These are phyloP conservation scores for Molothrus aeneus DNA, from an alignment of 2,797 vertebrate species.

Conservation along the genomic window DNA sequence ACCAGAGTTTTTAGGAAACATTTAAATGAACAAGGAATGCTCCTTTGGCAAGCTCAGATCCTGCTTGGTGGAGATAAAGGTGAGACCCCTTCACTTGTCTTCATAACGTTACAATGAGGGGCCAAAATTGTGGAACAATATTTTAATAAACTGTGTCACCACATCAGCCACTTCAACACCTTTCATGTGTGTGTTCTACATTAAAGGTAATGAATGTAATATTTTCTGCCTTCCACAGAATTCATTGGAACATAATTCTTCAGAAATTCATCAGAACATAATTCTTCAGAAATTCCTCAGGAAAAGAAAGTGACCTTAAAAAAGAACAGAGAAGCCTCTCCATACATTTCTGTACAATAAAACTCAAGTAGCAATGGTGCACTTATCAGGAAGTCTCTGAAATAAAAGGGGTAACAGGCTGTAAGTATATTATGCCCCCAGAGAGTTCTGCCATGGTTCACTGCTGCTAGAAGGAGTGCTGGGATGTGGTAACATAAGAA, in stretches of 20 bases:
- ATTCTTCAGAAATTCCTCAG: neutral
- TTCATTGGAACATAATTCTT: neutral
- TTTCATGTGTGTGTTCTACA: neutral
- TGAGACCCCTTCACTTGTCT: neutral
- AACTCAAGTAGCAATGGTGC: neutral
- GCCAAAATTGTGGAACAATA: neutral
- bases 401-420: neutral
- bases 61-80: neutral
- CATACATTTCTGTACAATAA: neutral
- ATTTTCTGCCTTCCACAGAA: neutral
- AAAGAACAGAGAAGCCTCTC: neutral
- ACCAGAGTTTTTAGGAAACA: neutral
- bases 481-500: neutral
- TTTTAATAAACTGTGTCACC: neutral
- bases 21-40: neutral
- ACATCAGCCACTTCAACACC: neutral
- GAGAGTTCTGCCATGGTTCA: neutral
- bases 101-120: neutral
- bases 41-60: neutral
- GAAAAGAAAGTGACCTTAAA: neutral
- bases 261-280: neutral
- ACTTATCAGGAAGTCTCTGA: neutral
- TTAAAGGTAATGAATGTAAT: neutral
- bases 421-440: neutral
- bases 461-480: neutral